Evolutionary conservation across 1,140 invertebrate genomes (phyloP).

Genomic region (Ruditapes philippinarum): DNA sequence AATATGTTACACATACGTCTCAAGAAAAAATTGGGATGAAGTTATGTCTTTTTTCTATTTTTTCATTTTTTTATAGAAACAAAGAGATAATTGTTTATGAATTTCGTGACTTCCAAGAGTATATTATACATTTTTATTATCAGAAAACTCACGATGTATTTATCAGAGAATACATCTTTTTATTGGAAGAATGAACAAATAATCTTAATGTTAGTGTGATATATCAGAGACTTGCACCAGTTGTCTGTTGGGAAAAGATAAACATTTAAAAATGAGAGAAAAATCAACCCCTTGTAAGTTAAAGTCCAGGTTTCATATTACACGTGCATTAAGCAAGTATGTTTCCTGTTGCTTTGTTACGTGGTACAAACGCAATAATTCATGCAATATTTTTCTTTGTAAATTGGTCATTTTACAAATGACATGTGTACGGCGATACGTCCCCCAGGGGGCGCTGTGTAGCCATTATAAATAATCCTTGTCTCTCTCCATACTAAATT

Average conservation of each 20-base stretch:
- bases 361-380: neutral
- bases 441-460: neutral
- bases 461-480: neutral
- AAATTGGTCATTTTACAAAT: constrained; percentile 17
- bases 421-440: neutral
- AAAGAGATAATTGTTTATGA: too few species aligned
- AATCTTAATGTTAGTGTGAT: neutral
- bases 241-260: neutral
- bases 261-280: neutral
- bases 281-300: neutral
- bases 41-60: too few species aligned
- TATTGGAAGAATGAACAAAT: too few species aligned
- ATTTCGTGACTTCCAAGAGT: too few species aligned
- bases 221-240: neutral
- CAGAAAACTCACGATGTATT: too few species aligned
- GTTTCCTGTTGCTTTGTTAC: neutral
- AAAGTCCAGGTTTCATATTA: neutral
- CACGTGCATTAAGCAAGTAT: too few species aligned
- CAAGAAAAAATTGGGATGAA: too few species aligned
- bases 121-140: too few species aligned
- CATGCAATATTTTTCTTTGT: constrained; percentile 42
- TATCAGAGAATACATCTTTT: too few species aligned
- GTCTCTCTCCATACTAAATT: neutral
- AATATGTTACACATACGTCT: too few species aligned
- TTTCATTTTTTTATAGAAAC: too few species aligned